These are phyloP conservation scores for Pagetopsis macropterus DNA, from an alignment of 2,797 vertebrate species.

Conservation along the genomic window DNA sequence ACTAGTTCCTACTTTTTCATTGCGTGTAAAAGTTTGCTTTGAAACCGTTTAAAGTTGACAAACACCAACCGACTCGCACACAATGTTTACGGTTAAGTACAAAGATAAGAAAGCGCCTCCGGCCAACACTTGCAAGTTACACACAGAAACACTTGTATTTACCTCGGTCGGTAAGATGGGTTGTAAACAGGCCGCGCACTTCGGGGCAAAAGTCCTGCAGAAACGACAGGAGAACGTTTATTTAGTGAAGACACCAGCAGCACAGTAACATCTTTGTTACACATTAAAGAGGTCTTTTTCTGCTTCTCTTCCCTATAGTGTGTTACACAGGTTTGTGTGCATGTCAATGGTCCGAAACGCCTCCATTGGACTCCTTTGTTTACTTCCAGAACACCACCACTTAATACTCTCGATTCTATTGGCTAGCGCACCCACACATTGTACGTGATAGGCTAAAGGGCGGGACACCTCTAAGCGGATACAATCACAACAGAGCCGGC, in stretches of 20 bases:
- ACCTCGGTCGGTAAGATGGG: constrained; percentile 91
- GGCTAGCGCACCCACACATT: no score
- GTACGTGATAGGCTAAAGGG: no score
- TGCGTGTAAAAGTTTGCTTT: not conserved
- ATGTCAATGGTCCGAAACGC: no score
- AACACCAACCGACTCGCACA: not conserved
- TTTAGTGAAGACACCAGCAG: constrained; percentile 3
- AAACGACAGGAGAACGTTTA: constrained; percentile 13
- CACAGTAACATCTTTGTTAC: no score
- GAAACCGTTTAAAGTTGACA: not conserved
- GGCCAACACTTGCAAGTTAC: not conserved
- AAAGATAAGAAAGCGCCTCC: not conserved
- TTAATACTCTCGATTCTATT: no score
- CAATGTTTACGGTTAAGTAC: not conserved
- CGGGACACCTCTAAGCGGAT: no score
- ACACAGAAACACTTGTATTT: not conserved
- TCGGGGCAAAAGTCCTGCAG: constrained; percentile 89
- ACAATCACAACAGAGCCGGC: no score
- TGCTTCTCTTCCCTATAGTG: no score
- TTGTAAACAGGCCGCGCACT: constrained; percentile 90
- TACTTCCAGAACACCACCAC: no score
- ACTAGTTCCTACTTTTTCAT: not conserved
- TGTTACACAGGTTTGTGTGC: no score
- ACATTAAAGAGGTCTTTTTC: no score
- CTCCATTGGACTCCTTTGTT: no score